Evolutionary conservation across 2,888 invertebrate genomes (phyloP), one percentile per base, ranked within the genome.

Genomic region (Cheilosia pagana): DNA sequence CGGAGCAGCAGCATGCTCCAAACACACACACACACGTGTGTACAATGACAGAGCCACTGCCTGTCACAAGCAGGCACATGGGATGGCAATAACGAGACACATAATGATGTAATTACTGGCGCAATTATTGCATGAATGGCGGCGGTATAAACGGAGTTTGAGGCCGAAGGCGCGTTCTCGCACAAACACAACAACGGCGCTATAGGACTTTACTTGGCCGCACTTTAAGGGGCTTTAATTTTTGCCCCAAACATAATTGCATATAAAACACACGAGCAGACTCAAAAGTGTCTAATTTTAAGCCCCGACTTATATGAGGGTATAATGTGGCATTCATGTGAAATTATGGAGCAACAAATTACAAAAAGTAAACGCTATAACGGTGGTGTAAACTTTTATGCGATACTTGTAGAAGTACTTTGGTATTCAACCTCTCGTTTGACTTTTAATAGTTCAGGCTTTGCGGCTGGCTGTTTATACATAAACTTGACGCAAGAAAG

Each of bases 61-160:
- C 53, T 79, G 79, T 79, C 83, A 35, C 35, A 77, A 62, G 60
- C 60, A 62, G 77, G 62, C 77, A 75, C 83, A 83, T 70, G 83
- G 78, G 83, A 83, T 75, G 70, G 83, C 79, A 83, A 83, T 83
- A 83, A 83, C 83, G 83, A 74, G 78, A 79, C 83, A 83, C 79
- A 83, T 78, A 83, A 83, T 83, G 83, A 83, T 79, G 83, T 83
- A 83, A 83, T 83, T 83, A 83, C 83, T 83, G 74, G 74, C 83
- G 83, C 83, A 83, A 83, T 83, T 83, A 83, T 79, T 70, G 79
- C 78, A 63, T 78, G 77, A 83, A 83, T 83, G 74, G 72, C 50
- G 50, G 28, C n/a, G 2, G 28, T 8, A 28, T 28, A 8, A 53
- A 72, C 48, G 62, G 57, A 55, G 65, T 53, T 21, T 19, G 55